Percentiles rank a stretch among this genome's conserved stretches.
Conservation (phyloP, 2,888 invertebrate genomes). For the Boloria selene region DNA sequence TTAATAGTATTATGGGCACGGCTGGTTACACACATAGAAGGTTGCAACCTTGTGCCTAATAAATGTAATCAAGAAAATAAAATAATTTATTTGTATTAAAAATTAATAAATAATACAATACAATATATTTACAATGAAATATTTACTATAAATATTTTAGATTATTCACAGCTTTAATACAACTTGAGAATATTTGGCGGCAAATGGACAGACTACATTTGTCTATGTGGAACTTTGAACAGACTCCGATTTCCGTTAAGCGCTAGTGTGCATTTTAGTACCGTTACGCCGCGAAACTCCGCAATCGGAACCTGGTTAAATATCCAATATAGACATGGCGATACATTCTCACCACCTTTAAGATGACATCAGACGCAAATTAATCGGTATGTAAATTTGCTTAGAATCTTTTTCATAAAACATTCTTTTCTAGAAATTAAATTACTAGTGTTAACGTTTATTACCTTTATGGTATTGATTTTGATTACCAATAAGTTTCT, state of each 20-base stretch:
- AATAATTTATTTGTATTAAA: no score
- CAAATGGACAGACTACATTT: no score
- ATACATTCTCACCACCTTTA: neutral
- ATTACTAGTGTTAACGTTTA: no score
- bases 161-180: no score
- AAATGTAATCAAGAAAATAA: neutral
- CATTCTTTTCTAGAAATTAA: no score
- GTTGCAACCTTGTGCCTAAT: conserved; percentile 14
- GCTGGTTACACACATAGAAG: conserved; percentile 17
- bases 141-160: neutral
- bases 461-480: no score
- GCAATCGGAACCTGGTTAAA: neutral
- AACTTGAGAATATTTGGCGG: no score
- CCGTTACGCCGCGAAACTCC: neutral
- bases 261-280: neutral
- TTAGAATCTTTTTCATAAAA: no score
- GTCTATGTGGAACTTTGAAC: neutral
- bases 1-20: conserved; percentile 12
- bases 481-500: no score
- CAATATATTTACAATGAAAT: neutral
- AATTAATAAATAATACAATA: neutral
- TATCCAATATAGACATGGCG: neutral
- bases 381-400: no score
- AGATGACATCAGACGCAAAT: no score
- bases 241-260: conserved; percentile 2